Conservation (phyloP, 2,888 invertebrate species). For the Iselma pallidipennis region DNA sequence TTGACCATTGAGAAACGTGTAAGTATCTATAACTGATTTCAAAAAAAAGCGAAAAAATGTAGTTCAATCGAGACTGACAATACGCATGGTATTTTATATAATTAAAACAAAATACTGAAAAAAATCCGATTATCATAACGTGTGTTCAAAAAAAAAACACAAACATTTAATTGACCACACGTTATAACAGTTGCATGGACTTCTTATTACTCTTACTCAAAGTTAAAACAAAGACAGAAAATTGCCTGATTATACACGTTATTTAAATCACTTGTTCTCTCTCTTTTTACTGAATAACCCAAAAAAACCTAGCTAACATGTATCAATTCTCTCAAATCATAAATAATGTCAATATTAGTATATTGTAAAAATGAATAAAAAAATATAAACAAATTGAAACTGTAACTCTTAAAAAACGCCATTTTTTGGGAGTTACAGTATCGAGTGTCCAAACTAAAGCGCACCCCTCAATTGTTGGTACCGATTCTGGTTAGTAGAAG, state of each 20-base stretch:
- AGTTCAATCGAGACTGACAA: constrained; percentile 45
- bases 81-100: constrained; percentile 39
- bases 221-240: too few species aligned
- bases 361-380: neutral
- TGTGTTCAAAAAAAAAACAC: too few species aligned
- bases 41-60: constrained; percentile 13
- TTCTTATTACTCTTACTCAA: too few species aligned
- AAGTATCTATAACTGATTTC: neutral
- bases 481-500: too few species aligned
- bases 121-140: neutral
- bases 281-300: neutral
- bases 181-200: too few species aligned
- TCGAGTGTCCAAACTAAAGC: too few species aligned
- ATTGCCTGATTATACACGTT: neutral
- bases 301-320: too few species aligned
- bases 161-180: too few species aligned
- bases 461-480: too few species aligned
- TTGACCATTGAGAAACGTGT: neutral
- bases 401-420: neutral
- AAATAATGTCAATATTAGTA: constrained; percentile 1
- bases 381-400: neutral
- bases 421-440: too few species aligned
- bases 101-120: constrained; percentile 5
- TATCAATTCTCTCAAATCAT: neutral
- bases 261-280: neutral